Conservation (phyloP, 2,888 invertebrate species). For the Eumacrocentrus americanus region DNA sequence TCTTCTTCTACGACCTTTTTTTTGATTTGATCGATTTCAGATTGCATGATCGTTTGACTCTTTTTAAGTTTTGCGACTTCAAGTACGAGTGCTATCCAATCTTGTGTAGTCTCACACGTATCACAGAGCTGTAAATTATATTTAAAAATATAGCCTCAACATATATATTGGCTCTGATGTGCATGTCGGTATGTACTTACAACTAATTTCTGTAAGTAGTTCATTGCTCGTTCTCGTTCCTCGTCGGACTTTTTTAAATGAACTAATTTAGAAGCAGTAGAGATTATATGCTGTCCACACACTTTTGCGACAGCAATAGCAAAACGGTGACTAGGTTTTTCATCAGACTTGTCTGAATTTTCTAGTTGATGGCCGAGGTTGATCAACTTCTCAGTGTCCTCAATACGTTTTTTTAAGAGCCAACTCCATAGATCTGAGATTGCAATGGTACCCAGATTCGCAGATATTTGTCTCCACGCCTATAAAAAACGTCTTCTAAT, state of each 20-base stretch:
- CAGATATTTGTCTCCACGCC: slow-evolving; percentile 46
- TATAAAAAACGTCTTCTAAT: slow-evolving; percentile 34
- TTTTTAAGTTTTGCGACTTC: slow-evolving; percentile 6
- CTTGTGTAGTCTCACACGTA: background rate
- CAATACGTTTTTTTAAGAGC: slow-evolving; percentile 43
- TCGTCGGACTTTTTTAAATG: slow-evolving; percentile 36
- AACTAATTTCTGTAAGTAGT: slow-evolving; percentile 51
- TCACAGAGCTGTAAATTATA: background rate
- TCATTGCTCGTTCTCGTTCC: slow-evolving; percentile 40
- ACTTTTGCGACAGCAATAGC: slow-evolving; percentile 45
- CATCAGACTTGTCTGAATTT: slow-evolving; percentile 10
- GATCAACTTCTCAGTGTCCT: slow-evolving; percentile 46
- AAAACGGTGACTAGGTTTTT: slow-evolving; percentile 27
- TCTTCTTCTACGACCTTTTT: background rate
- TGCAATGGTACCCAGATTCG: slow-evolving; percentile 43
- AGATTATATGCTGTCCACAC: slow-evolving; percentile 45
- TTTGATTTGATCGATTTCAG: slow-evolving; percentile 8
- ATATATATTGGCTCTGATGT: too few species aligned
- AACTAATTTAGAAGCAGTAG: slow-evolving; percentile 40
- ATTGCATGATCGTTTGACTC: slow-evolving; percentile 4
- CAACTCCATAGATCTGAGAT: slow-evolving; percentile 48
- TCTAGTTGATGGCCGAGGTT: slow-evolving; percentile 34
- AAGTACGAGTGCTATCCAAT: slow-evolving; percentile 13
- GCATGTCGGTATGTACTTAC: too few species aligned
- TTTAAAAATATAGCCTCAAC: too few species aligned